Conservation (phyloP, 2,888 invertebrate genomes). For the Geophilus truncorum region DNA sequence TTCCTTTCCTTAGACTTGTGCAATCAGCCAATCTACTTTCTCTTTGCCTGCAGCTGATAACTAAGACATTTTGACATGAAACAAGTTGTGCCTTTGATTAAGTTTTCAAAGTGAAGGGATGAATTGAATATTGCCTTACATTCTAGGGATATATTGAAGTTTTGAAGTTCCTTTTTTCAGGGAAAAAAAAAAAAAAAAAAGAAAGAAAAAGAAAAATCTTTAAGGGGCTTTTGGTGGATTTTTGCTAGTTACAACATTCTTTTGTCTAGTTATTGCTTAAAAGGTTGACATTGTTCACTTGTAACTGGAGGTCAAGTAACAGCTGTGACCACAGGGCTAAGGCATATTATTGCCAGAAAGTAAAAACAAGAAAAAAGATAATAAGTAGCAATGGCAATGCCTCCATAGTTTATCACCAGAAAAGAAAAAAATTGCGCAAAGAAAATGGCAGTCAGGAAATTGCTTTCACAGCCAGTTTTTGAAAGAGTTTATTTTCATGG, state of each 20-base stretch:
- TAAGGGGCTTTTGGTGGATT: not conserved
- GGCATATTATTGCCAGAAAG: constrained; percentile 6
- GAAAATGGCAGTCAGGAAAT: constrained; percentile 24
- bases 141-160: not conserved
- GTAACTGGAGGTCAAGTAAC: constrained; percentile 23
- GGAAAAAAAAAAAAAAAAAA: no score
- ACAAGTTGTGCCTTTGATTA: constrained; percentile 18
- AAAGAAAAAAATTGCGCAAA: not conserved
- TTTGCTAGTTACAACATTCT: not conserved
- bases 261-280: not conserved
- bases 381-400: constrained; percentile 17
- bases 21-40: constrained; percentile 27
- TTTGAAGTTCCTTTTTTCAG: not conserved
- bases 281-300: not conserved
- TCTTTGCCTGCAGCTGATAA: constrained; percentile 10
- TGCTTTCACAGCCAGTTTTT: constrained; percentile 18
- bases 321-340: constrained; percentile 2
- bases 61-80: constrained; percentile 25
- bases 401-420: constrained; percentile 3
- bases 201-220: not conserved
- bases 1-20: not conserved
- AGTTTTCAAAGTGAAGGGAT: constrained; percentile 9
- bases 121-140: not conserved
- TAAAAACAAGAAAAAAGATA: not conserved
- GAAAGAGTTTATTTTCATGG: not conserved